Conservation (phyloP, 2,888 invertebrate species). For the Lasioglossum lativentre region DNA sequence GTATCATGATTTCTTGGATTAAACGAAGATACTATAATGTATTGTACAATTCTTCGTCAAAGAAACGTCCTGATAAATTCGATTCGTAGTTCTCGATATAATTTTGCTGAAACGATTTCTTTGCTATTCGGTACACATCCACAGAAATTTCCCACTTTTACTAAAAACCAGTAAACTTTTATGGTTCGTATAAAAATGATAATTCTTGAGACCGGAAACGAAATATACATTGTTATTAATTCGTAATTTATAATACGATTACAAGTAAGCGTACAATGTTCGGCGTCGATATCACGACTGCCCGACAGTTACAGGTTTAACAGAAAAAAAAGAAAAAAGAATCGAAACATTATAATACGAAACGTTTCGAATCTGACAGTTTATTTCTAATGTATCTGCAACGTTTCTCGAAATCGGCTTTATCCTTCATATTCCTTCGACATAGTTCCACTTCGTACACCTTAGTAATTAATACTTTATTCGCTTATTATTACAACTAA, state of each 20-base stretch:
- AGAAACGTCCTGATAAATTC: slow-evolving; percentile 20
- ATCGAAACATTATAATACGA: slow-evolving; percentile 43
- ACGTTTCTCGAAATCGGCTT: slow-evolving; percentile 39
- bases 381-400: slow-evolving; percentile 49
- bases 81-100: slow-evolving; percentile 15
- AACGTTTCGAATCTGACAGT: slow-evolving; percentile 49
- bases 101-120: slow-evolving; percentile 36
- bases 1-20: slow-evolving; percentile 9
- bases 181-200: neutral
- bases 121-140: slow-evolving; percentile 33
- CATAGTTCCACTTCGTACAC: slow-evolving; percentile 56
- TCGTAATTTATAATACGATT: slow-evolving; percentile 20
- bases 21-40: slow-evolving; percentile 30
- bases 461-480: slow-evolving; percentile 75
- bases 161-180: neutral
- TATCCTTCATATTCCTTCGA: slow-evolving; percentile 40
- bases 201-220: slow-evolving; percentile 15
- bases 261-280: slow-evolving; percentile 15
- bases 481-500: slow-evolving; percentile 75
- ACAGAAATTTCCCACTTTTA: neutral
- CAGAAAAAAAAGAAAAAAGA: slow-evolving; percentile 9
- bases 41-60: slow-evolving; percentile 16
- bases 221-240: slow-evolving; percentile 15
- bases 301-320: slow-evolving; percentile 46
- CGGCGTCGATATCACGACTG: neutral